Base-by-base conservation (phyloP, 2,888 invertebrate species). In the Dichetophora obliterata region DNA sequence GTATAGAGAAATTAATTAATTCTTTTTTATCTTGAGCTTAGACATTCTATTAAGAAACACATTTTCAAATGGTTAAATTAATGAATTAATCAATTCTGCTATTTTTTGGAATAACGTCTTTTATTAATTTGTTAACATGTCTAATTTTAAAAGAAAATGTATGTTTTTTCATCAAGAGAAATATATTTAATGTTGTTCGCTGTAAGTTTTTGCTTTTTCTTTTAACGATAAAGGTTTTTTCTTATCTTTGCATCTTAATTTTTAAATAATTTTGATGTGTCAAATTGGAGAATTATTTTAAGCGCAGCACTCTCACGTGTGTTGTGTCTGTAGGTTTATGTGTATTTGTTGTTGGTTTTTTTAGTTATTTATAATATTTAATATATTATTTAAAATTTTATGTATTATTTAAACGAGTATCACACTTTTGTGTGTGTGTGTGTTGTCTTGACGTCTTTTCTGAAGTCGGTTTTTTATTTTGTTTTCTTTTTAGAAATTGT, bases 261-360 rank as follows among this genome's bases (percentile, higher is more conserved):
- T 27, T 63, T 63, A 68, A 59, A 34, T 71, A 71, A 69, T 65
- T 54, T 74, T 72, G 31, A 52, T 52, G 73, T 65, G 73, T 74
- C 74, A 66, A 66, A 66, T 65, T 65, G 74, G 66, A 74, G 66
- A 61, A 54, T 37, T 54, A 74, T 66, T 65, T 63, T 19, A 59
- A 72, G 71, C 59, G 71, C 71, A 69, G 65, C 73, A 27, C 65
- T 50, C 52, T 52, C 73, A 66, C n/a, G 68, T 75, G 34, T 37
- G 75, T 66, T 71, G 68, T 68, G 69, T 75, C 5, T 75, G 69
- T 76, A n/a, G 63, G 69, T 70, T 69, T 74, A 27, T 74, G 66
- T 77, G 72, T 75, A 72, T 76, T 76, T 61, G 72, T 75, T 76
- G n/a, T n/a, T n/a, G n/a, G n/a, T 77, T 59, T 61, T 78, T 59